Conservation (phyloP, 1,140 invertebrate genomes). For the Drosophila ogumai region DNA sequence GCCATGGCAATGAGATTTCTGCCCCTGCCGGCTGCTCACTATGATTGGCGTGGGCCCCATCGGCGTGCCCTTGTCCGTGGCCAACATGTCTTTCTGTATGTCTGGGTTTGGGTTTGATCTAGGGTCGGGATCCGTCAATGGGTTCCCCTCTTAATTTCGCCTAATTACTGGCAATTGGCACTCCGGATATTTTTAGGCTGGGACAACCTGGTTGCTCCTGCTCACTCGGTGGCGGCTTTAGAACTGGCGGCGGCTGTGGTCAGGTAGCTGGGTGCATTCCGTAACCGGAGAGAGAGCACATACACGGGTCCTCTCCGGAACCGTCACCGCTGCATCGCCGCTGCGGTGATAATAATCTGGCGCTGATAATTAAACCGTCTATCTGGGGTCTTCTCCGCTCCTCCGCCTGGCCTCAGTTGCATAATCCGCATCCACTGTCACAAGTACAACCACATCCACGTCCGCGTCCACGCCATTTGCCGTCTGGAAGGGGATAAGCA, state of each 20-base stretch:
- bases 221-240: slow-evolving; percentile 31
- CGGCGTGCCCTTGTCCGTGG: slow-evolving; percentile 60
- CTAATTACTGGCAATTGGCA: slow-evolving; percentile 50
- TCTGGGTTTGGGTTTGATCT: slow-evolving; percentile 5
- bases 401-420: slow-evolving; percentile 49
- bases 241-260: slow-evolving; percentile 18
- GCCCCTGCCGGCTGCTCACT: slow-evolving; percentile 30
- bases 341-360: slow-evolving; percentile 70
- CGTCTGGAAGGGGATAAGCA: slow-evolving; percentile 25
- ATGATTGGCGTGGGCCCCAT: slow-evolving; percentile 49
- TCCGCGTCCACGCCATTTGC: slow-evolving; percentile 21
- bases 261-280: slow-evolving; percentile 36
- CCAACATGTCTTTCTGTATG: slow-evolving; percentile 41
- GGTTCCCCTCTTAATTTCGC: slow-evolving; percentile 19
- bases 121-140: slow-evolving; percentile 6
- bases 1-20: slow-evolving; percentile 57
- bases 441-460: slow-evolving; percentile 31
- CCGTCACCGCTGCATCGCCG: slow-evolving; percentile 43
- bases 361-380: slow-evolving; percentile 69
- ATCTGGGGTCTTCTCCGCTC: slow-evolving; percentile 33
- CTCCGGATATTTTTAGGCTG: slow-evolving; percentile 40
- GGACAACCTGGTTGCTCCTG: slow-evolving; percentile 28
- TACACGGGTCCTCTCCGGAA: slow-evolving; percentile 19
- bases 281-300: slow-evolving; percentile 26
- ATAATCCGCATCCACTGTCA: slow-evolving; percentile 55